These are phyloP conservation scores for Leptoteleia sp. DNA, from an alignment of 1,140 invertebrate species.

Conservation along the genomic window DNA sequence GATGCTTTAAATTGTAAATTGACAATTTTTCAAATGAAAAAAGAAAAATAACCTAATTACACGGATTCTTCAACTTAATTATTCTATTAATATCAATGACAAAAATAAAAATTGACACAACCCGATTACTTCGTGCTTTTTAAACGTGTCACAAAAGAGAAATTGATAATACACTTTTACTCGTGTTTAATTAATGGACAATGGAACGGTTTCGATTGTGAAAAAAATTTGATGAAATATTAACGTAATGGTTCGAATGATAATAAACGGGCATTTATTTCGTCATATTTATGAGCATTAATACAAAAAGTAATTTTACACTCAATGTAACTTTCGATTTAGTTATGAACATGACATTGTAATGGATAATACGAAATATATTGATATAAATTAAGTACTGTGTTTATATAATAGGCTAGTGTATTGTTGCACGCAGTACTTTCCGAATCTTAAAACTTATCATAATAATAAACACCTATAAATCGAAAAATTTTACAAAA, in stretches of 20 bases:
- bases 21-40: too few relatives aligned
- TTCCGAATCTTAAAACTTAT: conserved; percentile 12
- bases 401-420: conserved; percentile 41
- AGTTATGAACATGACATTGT: conserved; percentile 29
- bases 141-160: conserved; percentile 12
- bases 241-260: conserved; percentile 7
- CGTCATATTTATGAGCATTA: conserved; percentile 23
- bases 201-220: conserved; percentile 4
- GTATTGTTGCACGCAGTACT: conserved; percentile 15
- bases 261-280: conserved; percentile 10
- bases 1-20: not conserved
- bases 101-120: too few relatives aligned
- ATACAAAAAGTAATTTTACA: conserved; percentile 32
- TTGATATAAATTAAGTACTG: conserved; percentile 54
- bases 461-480: conserved; percentile 31
- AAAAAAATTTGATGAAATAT: conserved; percentile 25
- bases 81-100: too few relatives aligned
- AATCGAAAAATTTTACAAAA: conserved; percentile 7
- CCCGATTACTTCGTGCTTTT: not conserved
- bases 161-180: conserved; percentile 11
- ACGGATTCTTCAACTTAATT: not conserved
- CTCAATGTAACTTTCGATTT: conserved; percentile 20
- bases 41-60: too few relatives aligned
- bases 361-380: conserved; percentile 36
- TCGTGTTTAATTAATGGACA: conserved; percentile 15